A percentile compares a stretch with the other conserved stretches of the same genome.
Conservation (phyloP, 2,888 invertebrate species). For the Tachina grossa region DNA sequence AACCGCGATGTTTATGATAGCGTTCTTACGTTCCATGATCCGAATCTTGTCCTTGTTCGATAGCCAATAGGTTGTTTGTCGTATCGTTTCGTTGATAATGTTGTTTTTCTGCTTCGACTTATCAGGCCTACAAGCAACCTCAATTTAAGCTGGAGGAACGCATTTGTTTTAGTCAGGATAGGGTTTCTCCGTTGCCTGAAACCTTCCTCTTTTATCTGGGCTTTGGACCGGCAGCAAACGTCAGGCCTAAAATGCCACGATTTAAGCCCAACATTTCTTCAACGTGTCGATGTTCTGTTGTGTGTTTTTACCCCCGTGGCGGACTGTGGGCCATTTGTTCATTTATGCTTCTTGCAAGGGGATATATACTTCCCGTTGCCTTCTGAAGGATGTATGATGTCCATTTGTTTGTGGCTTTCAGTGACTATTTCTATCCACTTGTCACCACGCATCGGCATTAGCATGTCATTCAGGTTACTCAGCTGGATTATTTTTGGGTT, state of each 20-base stretch:
- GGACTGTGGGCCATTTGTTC: too few species aligned
- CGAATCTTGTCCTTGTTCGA: background rate
- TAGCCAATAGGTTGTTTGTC: background rate
- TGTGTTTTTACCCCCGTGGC: too few species aligned
- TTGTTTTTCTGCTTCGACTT: background rate
- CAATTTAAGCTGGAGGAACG: background rate
- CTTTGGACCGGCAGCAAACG: background rate
- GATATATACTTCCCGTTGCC: background rate
- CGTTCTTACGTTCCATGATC: background rate
- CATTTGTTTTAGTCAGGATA: background rate
- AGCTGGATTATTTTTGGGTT: constrained; percentile 8
- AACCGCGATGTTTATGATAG: background rate
- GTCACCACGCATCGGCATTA: background rate
- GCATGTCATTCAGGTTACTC: constrained; percentile 6
- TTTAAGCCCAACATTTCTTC: too few species aligned
- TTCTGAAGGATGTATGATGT: constrained; percentile 9
- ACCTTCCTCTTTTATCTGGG: background rate
- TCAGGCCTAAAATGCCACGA: too few species aligned
- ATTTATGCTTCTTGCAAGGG: too few species aligned
- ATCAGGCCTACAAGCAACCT: background rate
- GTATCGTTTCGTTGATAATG: background rate
- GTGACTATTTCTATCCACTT: background rate
- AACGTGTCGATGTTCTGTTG: too few species aligned
- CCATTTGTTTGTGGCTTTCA: constrained; percentile 9
- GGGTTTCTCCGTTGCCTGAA: background rate